phyloP scores from a whole-genome alignment of 2,113 vertebrate species.

The Pungitius pungitius region DNA sequence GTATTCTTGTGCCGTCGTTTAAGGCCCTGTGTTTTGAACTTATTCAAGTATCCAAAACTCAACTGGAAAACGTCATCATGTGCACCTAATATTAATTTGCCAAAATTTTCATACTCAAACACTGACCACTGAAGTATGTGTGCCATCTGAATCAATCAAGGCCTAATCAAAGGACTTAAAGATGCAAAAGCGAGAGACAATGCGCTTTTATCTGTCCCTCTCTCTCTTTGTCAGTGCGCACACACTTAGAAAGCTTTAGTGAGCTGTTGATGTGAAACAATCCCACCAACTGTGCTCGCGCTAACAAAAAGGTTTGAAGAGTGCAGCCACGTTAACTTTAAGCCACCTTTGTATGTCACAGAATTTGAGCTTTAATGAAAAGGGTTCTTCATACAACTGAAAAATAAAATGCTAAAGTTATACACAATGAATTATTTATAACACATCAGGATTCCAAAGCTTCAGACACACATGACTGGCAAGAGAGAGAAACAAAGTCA shows the following conservation, averaged over 20 bases:
- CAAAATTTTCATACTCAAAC: slow-evolving; percentile 38
- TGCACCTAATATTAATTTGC: slow-evolving; percentile 38
- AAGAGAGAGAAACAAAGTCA: slow-evolving; percentile 44
- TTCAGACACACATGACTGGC: slow-evolving; percentile 26
- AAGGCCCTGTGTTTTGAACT: slow-evolving; percentile 34
- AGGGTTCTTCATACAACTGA: not conserved
- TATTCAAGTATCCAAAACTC: slow-evolving; percentile 29
- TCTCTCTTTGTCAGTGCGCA: slow-evolving; percentile 43
- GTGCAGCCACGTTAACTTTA: slow-evolving; percentile 29
- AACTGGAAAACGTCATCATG: slow-evolving; percentile 36
- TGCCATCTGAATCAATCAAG: slow-evolving; percentile 52
- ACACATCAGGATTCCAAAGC: not conserved
- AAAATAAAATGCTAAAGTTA: not conserved
- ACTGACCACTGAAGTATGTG: slow-evolving; percentile 53
- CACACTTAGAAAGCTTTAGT: slow-evolving; percentile 39
- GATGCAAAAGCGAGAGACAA: slow-evolving; percentile 59
- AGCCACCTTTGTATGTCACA: slow-evolving; percentile 13
- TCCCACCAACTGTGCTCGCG: slow-evolving; percentile 48
- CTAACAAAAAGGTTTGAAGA: slow-evolving; percentile 38
- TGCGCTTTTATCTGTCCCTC: slow-evolving; percentile 35
- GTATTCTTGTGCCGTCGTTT: slow-evolving; percentile 7
- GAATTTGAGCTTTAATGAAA: slow-evolving; percentile 34
- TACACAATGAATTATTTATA: not conserved
- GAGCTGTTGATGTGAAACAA: slow-evolving; percentile 47
- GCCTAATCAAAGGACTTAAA: slow-evolving; percentile 55